These are phyloP conservation scores for Argyresthia goedartella DNA, from an alignment of 2,888 invertebrate species.

Conservation along the genomic window DNA sequence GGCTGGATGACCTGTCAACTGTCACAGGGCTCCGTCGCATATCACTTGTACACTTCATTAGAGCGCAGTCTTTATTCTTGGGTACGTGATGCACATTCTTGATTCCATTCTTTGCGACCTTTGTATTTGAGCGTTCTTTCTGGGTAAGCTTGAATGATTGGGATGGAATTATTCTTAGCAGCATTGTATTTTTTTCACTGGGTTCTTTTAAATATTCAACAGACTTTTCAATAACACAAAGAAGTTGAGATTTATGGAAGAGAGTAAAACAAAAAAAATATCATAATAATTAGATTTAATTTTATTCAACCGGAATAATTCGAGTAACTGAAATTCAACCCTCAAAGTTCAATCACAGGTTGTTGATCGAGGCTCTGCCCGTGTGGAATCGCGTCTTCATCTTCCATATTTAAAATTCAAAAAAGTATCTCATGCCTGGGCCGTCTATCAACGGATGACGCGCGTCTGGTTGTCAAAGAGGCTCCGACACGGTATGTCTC, in stretches of 20 bases:
- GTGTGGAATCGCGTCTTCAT: conserved; percentile 47
- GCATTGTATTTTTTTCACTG: no score
- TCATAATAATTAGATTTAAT: no score
- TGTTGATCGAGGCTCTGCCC: neutral
- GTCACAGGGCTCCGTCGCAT: conserved; percentile 47
- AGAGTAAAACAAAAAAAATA: no score
- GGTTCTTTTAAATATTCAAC: no score
- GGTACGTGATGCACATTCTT: conserved; percentile 51
- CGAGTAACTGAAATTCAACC: no score
- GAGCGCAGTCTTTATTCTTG: conserved; percentile 26
- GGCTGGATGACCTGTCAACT: conserved; percentile 13
- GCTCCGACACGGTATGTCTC: conserved; percentile 69
- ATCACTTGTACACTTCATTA: conserved; percentile 61
- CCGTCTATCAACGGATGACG: conserved; percentile 67
- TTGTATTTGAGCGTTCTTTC: no score
- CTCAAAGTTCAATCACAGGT: no score
- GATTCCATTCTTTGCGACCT: neutral
- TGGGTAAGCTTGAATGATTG: no score
- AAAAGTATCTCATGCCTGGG: conserved; percentile 24
- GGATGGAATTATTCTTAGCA: no score
- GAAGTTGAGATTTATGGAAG: no score
- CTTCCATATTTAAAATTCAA: conserved; percentile 21
- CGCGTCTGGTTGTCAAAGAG: conserved; percentile 69
- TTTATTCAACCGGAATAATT: no score
- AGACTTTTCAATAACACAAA: no score